Percentiles rank a stretch among this genome's conserved stretches.
phyloP scores from a whole-genome alignment of 1,140 invertebrate genomes.

The Neodiprion lecontei region DNA sequence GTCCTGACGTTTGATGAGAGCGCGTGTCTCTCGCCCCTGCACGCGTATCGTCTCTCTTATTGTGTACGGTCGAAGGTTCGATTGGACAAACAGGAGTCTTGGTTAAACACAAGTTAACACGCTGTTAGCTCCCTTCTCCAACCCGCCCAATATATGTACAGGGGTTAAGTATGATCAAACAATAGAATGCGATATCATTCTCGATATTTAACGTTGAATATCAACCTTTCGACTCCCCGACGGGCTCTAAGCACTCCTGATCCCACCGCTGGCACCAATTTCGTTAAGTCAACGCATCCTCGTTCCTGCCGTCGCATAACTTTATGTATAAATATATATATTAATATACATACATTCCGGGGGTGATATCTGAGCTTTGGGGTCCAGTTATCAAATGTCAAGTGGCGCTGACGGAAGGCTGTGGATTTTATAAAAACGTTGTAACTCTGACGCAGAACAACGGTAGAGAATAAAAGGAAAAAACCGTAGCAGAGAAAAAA shows the following conservation, averaged over 20 bases:
- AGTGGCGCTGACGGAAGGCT: no score
- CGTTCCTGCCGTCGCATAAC: neutral
- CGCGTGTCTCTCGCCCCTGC: neutral
- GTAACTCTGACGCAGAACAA: no score
- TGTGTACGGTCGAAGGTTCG: neutral
- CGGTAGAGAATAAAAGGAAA: no score
- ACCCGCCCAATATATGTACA: neutral
- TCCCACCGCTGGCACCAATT: neutral
- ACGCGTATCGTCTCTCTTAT: no score
- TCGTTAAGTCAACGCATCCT: neutral
- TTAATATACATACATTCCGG: no score
- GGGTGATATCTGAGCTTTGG: no score
- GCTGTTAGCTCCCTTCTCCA: neutral
- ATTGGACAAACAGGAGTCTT: conserved; percentile 1
- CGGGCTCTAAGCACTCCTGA: no score
- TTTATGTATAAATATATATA: no score
- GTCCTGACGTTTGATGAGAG: neutral
- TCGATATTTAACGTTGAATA: neutral
- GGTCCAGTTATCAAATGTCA: no score
- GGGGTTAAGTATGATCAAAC: conserved; percentile 4
- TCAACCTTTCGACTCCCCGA: neutral
- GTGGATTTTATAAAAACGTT: no score
- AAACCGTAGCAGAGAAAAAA: no score
- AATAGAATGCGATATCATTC: conserved; percentile 4
- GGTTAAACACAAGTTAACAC: conserved; percentile 3